Evolutionary conservation across 2,797 vertebrate species (phyloP).

Genomic region (Gymnothorax javanicus): DNA sequence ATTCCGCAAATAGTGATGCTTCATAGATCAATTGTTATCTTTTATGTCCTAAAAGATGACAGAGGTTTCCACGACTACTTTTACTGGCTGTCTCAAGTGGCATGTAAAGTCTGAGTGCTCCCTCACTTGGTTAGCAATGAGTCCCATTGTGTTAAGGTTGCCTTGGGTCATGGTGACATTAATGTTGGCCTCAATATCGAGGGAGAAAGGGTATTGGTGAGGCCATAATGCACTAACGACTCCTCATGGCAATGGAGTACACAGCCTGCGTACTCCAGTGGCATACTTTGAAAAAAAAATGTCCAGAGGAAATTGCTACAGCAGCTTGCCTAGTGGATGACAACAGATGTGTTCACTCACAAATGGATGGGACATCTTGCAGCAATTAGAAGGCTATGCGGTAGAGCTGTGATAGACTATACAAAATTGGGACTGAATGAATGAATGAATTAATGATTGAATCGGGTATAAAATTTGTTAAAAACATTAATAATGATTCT

Average conservation of each 20-base stretch:
- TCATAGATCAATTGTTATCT: not conserved
- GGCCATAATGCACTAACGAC: not conserved
- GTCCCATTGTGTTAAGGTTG: not conserved
- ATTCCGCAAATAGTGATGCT: not conserved
- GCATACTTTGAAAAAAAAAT: not conserved
- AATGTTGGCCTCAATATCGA: not conserved
- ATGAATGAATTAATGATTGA: not conserved
- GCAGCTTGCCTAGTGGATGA: not conserved
- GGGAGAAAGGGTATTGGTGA: not conserved
- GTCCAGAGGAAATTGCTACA: not conserved
- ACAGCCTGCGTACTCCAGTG: not conserved
- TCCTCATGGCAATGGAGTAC: not conserved
- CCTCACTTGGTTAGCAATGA: not conserved
- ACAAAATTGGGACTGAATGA: not conserved
- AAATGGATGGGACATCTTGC: not conserved
- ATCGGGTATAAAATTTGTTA: not conserved
- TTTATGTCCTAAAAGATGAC: not conserved
- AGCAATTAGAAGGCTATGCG: not conserved
- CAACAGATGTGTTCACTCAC: not conserved
- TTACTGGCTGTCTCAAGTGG: not conserved
- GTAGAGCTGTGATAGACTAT: not conserved
- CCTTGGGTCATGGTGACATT: not conserved
- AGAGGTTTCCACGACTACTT: not conserved
- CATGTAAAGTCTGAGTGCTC: not conserved
- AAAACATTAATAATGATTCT: not conserved